Base-by-base conservation (phyloP, 2,888 invertebrate genomes). In the Tetramorium bicarinatum region DNA sequence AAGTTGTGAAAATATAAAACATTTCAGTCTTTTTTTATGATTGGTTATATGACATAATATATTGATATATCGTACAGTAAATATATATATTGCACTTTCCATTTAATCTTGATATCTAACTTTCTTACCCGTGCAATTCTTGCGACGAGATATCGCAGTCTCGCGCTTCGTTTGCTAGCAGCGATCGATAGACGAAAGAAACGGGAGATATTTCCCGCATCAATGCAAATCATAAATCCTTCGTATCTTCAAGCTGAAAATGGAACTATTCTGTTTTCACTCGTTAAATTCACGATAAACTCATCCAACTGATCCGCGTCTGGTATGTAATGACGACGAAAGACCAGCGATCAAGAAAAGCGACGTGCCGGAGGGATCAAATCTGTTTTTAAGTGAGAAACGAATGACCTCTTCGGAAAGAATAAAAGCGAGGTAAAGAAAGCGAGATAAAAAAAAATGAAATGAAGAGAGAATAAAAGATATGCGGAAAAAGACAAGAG, bases 341-440 rank as follows among this genome's bases (percentile, higher is more conserved):
- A 81, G 38, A 80, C 25, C 44, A 29, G 11, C 47, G 67, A 29
- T n/a, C 44, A 44, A 34, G 54, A 66, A 82, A 85, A 76, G 66
- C 49, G 74, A 82, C 83, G 77, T 81, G 59, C 71, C 71, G 47
- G 38, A 69, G 84, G 66, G 81, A 85, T 89, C 82, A 84, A 85
- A 88, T 86, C 82, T 90, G 88, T 90, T 89, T 87, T 88, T 85
- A 86, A 89, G 79, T 72, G 74, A 76, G 67, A 84, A 85, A 86
- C 72, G 83, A 85, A 81, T 64, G 81, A 84, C 82, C 71, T 72
- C 41, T 66, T 29, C 8, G 41, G 13, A 74, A 72, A 49, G 41
- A 64, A 38, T 79, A 41, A 61, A 62, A 69, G 21, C 62, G 1
- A 49, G 11, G 59, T 79, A 59, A 64, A 38, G 56, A 59, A 25